Evolutionary conservation across 2,888 invertebrate species (phyloP), one percentile per base, ranked within the genome.

Genomic region (Polyommatus iphigenia): DNA sequence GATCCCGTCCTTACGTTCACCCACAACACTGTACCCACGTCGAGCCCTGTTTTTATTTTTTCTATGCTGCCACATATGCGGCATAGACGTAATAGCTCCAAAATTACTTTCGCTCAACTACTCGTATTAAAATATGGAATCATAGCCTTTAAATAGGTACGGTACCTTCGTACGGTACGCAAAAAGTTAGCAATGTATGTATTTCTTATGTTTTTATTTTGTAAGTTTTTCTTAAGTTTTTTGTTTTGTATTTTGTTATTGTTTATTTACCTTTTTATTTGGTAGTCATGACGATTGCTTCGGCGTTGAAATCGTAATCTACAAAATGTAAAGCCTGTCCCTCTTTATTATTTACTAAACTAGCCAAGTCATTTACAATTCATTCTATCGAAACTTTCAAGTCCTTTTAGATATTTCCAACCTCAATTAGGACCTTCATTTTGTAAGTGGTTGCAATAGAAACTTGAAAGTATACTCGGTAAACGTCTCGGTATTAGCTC

Each of bases 1-100:
- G 89, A 87, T 86, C 86, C 83, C 84, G 86, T 88, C 88, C 88
- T 85, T 86, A 83, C 79, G 79, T 83, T 89, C 88, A 88, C 89
- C 88, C 90, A 90, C 89, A 24, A 54, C 10, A 32, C 54, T 75
- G 46, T 75, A 54, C 75, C 75, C 54, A 75, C 75, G 46, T 8
- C 75, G 20, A 41, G 20, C 93, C 91, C 87, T 85, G 86, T 87
- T 87, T 82, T 89, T 80, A 84, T 88, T 89, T 90, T 91, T 90
- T 86, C 83, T 80, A 81, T 82, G 80, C 81, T 46, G 50, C 36
- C 59, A 7, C 72, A 77, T 77, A 78, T 75, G 78, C 46, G 54
- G 59, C 57, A 41, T 54, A 50, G 67, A 71, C 62, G 29, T 76
- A 67, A 67, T 6, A 67, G 29, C 67, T 29, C 32, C 67, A 67